Evolutionary conservation across 2,113 vertebrate genomes (phyloP), one percentile per base, ranked within the genome.

Genomic region (Nerophis lumbriciformis): DNA sequence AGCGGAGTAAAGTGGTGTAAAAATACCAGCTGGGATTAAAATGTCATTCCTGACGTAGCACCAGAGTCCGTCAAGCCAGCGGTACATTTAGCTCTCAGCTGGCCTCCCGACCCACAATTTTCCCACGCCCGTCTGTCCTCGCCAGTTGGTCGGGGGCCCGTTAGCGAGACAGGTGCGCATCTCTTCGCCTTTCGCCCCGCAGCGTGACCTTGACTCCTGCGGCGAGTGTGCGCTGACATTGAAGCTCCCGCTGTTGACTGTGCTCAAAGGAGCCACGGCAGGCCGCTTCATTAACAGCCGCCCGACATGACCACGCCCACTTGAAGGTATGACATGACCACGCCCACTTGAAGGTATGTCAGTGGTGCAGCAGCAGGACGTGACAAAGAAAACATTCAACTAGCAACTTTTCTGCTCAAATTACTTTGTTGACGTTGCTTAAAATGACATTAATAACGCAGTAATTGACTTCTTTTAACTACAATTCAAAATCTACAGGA

Each of bases 81-180:
- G 50, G 48, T 81, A 86, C 72, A 78, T 85, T 73, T 69, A 87
- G 78, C 73, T 65, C 53, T 69, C 72, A 79, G 82, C 83, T 75
- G 83, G 65, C 71, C 54, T 69, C 39, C 5, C 73, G 72, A 72
- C 59, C 50, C 48, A 1, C 13, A 65, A 66, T 77, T 83, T 88
- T 88, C 87, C 84, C 87, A 88, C 73, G 84, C 39, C 72, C 50
- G 74, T 62, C 77, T 62, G 71, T 80, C 81, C 81, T 64, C 68
- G 12, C 76, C 83, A 87, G 83, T 83, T 85, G 87, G 60, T 66
- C 48, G 72, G 39, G 4, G 42, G 42, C 11, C 42, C 42, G 42
- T 45, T 45, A 45, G 47, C 4, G 21, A 48, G 72, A 87, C 85
- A 87, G 87, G 84, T 88, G 85, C 75, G 47, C 49, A 9, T 69